Percentiles rank a stretch among this genome's conserved stretches.
phyloP scores from a whole-genome alignment of 2,113 vertebrate genomes.

The Cryptotis parvus region DNA sequence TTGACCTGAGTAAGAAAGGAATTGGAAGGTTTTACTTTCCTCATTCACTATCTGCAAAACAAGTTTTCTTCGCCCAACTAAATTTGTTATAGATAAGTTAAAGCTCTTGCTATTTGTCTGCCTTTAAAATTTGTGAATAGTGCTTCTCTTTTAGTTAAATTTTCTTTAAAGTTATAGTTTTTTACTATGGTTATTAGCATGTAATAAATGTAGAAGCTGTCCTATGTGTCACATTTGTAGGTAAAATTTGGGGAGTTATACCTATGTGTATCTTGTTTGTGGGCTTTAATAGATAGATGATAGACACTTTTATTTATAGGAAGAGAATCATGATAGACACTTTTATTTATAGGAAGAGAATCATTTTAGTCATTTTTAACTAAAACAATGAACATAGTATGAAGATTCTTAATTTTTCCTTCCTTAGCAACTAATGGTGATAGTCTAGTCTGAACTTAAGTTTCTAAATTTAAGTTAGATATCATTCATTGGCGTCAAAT shows the following conservation, averaged over 20 bases:
- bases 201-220: not conserved
- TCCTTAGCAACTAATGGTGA: slow-evolving; percentile 23
- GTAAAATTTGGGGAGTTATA: slow-evolving; percentile 1
- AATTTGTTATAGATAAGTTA: not conserved
- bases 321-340: not conserved
- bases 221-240: not conserved
- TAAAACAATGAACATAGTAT: not conserved
- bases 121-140: not conserved
- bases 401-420: not conserved
- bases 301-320: too few relatives aligned
- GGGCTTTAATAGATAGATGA: not conserved
- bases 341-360: not conserved
- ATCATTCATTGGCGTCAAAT: too few relatives aligned
- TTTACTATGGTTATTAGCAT: not conserved
- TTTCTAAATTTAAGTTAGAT: not conserved
- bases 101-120: not conserved
- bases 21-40: not conserved
- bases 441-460: not conserved
- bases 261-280: not conserved
- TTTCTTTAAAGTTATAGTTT: not conserved
- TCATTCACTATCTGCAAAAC: not conserved
- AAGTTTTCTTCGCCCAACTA: not conserved
- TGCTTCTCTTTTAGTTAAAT: not conserved
- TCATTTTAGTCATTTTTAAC: not conserved
- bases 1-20: not conserved